A percentile compares a stretch with the other conserved stretches of the same genome.
phyloP scores from a whole-genome alignment of 2,113 vertebrate species.

The Elanus axillaris region DNA sequence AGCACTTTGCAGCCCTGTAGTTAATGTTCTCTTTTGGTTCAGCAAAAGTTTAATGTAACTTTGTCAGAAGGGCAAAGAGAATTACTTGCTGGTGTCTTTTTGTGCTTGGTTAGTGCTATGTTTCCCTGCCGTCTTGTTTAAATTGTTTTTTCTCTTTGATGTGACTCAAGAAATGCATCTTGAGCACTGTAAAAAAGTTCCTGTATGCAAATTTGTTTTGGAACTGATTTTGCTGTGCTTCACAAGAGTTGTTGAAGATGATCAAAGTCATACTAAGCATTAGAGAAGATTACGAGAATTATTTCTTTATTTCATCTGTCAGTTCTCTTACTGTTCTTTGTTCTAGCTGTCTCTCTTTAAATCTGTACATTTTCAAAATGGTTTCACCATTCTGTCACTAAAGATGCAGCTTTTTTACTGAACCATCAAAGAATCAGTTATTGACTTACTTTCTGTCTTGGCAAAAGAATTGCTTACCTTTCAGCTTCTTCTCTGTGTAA shows the following conservation, averaged over 20 bases:
- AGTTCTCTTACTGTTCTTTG: not conserved
- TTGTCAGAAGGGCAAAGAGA: not conserved
- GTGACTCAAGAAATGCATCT: not conserved
- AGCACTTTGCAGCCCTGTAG: not conserved
- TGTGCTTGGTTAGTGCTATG: not conserved
- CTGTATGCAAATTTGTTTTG: not conserved
- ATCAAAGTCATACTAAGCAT: not conserved
- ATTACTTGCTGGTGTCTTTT: not conserved
- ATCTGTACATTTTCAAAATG: constrained; percentile 21
- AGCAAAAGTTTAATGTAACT: not conserved
- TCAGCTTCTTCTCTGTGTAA: not conserved
- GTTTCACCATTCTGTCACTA: not conserved
- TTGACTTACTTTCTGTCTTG: constrained; percentile 29
- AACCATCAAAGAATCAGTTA: constrained; percentile 25
- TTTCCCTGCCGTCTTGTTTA: not conserved
- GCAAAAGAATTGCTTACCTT: constrained; percentile 43
- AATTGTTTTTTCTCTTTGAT: not conserved
- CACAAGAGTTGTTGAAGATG: not conserved
- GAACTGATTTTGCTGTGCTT: not conserved
- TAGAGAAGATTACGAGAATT: not conserved
- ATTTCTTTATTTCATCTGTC: constrained; percentile 15
- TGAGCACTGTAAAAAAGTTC: not conserved
- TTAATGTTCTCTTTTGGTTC: not conserved
- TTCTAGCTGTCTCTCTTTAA: constrained; percentile 17
- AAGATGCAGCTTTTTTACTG: constrained; percentile 23